These are phyloP conservation scores for Pangasius djambal DNA, from an alignment of 2,797 vertebrate genomes.

Conservation along the genomic window DNA sequence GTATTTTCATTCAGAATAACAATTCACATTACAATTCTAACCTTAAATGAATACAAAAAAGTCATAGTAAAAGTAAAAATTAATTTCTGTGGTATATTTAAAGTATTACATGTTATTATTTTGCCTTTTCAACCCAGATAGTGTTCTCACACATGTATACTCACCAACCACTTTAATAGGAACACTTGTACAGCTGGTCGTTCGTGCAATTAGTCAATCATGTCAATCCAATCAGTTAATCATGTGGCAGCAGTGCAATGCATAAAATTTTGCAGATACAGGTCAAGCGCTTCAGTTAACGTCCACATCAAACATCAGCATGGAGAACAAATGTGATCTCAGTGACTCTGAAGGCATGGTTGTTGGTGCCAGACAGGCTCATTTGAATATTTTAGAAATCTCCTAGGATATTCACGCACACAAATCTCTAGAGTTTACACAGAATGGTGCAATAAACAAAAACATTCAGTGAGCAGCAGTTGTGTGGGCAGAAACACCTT, in stretches of 20 bases:
- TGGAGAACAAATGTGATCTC: not conserved
- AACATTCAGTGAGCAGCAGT: not conserved
- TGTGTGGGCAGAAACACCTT: not conserved
- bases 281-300: not conserved
- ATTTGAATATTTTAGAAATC: not conserved
- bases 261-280: not conserved
- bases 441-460: not conserved
- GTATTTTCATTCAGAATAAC: not conserved
- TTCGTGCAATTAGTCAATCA: not conserved
- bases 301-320: conserved; percentile 1
- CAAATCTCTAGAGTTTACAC: not conserved
- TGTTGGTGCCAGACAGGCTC: not conserved
- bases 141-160: not conserved
- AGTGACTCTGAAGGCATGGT: not conserved
- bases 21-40: not conserved
- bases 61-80: not conserved
- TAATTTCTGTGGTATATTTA: not conserved
- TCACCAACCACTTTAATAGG: not conserved
- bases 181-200: not conserved
- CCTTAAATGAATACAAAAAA: not conserved
- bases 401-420: not conserved
- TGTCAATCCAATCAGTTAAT: not conserved
- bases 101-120: not conserved
- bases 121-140: not conserved
- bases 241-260: not conserved